Percentiles rank a stretch among this genome's conserved stretches.
These are phyloP conservation scores for Slavum lentiscoides DNA, from an alignment of 2,888 invertebrate species.

Conservation along the genomic window DNA sequence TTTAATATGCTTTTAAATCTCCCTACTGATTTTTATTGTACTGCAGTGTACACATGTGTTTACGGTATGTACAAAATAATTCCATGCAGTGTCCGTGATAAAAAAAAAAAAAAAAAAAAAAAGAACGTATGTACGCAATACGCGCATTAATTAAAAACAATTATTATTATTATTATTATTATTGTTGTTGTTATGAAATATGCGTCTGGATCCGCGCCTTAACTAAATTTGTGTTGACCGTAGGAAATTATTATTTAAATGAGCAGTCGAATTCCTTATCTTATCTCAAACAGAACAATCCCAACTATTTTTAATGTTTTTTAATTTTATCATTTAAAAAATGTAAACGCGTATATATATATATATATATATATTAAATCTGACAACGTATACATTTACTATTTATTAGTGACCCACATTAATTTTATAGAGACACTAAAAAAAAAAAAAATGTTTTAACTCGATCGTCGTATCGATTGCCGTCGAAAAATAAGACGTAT, in stretches of 20 bases:
- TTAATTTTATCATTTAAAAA: slow-evolving; percentile 2
- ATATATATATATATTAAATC: too few relatives aligned
- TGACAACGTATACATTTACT: not conserved
- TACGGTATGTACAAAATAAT: not conserved
- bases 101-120: too few relatives aligned
- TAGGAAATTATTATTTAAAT: not conserved
- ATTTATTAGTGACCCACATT: not conserved
- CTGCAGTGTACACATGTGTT: not conserved
- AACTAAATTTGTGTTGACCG: slow-evolving; percentile 5
- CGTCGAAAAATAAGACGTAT: too few relatives aligned
- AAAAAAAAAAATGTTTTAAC: not conserved
- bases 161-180: not conserved
- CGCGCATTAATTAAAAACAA: not conserved
- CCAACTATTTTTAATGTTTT: slow-evolving; percentile 14
- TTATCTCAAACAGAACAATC: not conserved
- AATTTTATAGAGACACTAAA: not conserved
- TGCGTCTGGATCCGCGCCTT: not conserved
- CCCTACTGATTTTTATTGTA: too few relatives aligned
- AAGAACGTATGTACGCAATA: not conserved
- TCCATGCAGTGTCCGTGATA: not conserved
- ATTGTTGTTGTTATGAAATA: too few relatives aligned
- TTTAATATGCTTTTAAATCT: too few relatives aligned
- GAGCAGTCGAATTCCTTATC: slow-evolving; percentile 1
- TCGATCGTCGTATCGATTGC: not conserved
- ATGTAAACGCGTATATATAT: not conserved